These are phyloP conservation scores for Istiophorus platypterus DNA, from an alignment of 2,113 vertebrate genomes.

Conservation along the genomic window DNA sequence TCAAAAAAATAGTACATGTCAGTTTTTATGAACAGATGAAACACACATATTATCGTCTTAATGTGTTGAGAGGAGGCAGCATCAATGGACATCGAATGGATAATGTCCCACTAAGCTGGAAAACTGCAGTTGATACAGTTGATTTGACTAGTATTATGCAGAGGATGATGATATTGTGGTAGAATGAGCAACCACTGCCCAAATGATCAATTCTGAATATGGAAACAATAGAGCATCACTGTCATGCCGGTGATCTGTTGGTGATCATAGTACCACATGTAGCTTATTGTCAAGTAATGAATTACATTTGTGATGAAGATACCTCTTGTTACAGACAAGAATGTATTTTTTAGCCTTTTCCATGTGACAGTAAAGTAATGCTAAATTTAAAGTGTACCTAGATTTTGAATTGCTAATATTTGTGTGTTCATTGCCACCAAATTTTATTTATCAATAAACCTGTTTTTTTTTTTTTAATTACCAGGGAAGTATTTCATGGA, in stretches of 20 bases:
- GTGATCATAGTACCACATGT: neutral
- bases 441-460: slow-evolving; percentile 26
- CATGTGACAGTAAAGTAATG: neutral
- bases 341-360: neutral
- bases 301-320: neutral
- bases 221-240: slow-evolving; percentile 7
- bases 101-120: slow-evolving; percentile 10
- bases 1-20: slow-evolving; percentile 1
- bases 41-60: neutral
- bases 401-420: slow-evolving; percentile 11
- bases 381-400: neutral
- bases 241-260: slow-evolving; percentile 6
- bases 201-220: slow-evolving; percentile 13
- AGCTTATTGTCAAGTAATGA: neutral
- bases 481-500: slow-evolving; percentile 23
- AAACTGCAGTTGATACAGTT: slow-evolving; percentile 2
- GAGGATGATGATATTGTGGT: neutral
- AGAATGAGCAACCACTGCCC: slow-evolving; percentile 6
- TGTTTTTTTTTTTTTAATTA: slow-evolving; percentile 9
- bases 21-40: neutral
- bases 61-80: neutral
- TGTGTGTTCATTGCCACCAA: neutral
- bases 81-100: slow-evolving; percentile 28
- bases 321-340: neutral
- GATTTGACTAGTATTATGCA: slow-evolving; percentile 1